Evolutionary conservation across 1,140 invertebrate genomes (phyloP).

Genomic region (Helicorthomorpha holstii): DNA sequence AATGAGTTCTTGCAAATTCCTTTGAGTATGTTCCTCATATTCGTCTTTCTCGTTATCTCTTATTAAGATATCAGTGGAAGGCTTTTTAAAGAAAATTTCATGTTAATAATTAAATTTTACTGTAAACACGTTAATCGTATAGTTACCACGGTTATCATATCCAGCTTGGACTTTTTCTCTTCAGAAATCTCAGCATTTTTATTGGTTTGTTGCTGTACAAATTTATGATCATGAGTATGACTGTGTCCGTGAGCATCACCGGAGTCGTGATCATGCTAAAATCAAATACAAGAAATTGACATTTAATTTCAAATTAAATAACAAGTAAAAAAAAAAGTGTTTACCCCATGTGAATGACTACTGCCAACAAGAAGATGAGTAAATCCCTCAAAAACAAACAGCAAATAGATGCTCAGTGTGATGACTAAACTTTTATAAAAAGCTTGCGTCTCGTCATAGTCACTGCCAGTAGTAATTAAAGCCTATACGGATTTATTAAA

Average conservation of each 20-base stretch:
- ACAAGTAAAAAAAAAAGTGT: not conserved
- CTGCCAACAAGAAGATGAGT: slow-evolving; percentile 31
- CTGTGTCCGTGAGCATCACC: slow-evolving; percentile 50
- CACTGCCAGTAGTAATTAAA: not conserved
- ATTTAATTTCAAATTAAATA: not conserved
- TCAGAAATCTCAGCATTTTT: slow-evolving; percentile 55
- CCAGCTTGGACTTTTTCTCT: too few relatives aligned
- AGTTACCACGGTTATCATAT: too few relatives aligned
- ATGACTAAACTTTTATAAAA: slow-evolving; percentile 17
- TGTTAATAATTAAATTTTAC: too few relatives aligned
- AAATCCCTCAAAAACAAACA: slow-evolving; percentile 20
- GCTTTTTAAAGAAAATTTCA: too few relatives aligned
- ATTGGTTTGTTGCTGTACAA: not conserved
- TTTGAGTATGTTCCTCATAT: too few relatives aligned
- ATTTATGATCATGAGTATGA: slow-evolving; percentile 55
- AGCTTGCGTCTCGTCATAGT: slow-evolving; percentile 9
- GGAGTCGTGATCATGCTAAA: not conserved
- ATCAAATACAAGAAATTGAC: too few relatives aligned
- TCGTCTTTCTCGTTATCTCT: too few relatives aligned
- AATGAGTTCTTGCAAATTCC: too few relatives aligned
- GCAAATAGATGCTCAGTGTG: slow-evolving; percentile 18
- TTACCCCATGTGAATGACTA: not conserved
- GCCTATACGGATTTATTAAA: too few relatives aligned
- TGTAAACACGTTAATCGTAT: too few relatives aligned
- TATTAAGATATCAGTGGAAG: too few relatives aligned